Evolutionary conservation across 1,140 invertebrate species (phyloP).

Genomic region (Drosophila bocki): DNA sequence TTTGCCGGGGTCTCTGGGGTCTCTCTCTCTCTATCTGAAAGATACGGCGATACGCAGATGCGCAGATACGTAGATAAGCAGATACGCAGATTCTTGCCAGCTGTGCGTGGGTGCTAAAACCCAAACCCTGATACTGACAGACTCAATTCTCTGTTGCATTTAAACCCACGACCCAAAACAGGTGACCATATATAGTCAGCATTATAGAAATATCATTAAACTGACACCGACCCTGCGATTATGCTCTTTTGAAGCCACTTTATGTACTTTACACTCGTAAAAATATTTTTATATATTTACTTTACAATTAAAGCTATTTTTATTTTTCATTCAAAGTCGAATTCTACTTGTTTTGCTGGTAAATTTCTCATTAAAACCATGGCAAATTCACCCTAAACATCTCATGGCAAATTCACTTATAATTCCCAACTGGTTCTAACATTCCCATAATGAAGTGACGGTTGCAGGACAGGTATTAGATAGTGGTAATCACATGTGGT

Average conservation of each 20-base stretch:
- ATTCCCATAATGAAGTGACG: too few species aligned
- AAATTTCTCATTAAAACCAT: too few species aligned
- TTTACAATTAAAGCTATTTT: too few species aligned
- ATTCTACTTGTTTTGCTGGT: too few species aligned
- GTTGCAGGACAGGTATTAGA: too few species aligned
- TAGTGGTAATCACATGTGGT: too few species aligned
- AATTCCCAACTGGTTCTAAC: too few species aligned
- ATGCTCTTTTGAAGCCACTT: background rate
- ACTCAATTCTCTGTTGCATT: background rate
- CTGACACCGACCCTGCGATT: too few species aligned
- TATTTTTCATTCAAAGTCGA: too few species aligned
- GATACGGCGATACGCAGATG: conserved; percentile 27
- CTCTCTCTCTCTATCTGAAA: conserved; percentile 17
- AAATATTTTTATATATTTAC: too few species aligned
- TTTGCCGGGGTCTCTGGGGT: conserved; percentile 17
- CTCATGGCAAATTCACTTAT: too few species aligned
- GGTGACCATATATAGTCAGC: conserved; percentile 14
- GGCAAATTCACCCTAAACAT: too few species aligned
- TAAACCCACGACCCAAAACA: conserved; percentile 4
- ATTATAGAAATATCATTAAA: background rate
- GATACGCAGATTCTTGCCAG: conserved; percentile 24
- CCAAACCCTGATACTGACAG: background rate
- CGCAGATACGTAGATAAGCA: conserved; percentile 11
- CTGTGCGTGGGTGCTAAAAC: conserved; percentile 4
- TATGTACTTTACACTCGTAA: background rate